phyloP scores from a whole-genome alignment of 2,888 invertebrate species.

The Bedellia somnulentella region DNA sequence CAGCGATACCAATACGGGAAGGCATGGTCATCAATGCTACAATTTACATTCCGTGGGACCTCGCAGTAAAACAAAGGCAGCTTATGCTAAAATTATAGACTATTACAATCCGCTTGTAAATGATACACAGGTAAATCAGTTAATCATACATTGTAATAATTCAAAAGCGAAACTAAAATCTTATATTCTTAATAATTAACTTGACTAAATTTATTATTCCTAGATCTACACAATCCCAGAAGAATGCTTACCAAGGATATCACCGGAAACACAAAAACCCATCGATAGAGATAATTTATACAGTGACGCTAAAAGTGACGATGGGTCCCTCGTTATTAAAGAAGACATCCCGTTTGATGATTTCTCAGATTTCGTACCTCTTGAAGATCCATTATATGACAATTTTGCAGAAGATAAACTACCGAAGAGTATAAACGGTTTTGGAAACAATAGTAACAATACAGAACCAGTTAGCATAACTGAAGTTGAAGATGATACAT shows the following conservation, averaged over 20 bases:
- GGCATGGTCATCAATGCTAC: slow-evolving; percentile 27
- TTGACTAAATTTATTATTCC: slow-evolving; percentile 1
- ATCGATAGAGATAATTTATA: slow-evolving; percentile 31
- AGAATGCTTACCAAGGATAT: slow-evolving; percentile 34
- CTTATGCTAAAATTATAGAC: slow-evolving; percentile 61
- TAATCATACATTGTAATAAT: background rate
- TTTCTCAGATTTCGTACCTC: slow-evolving; percentile 39
- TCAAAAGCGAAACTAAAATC: too few species aligned
- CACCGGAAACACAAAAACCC: slow-evolving; percentile 24
- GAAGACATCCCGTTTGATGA: slow-evolving; percentile 40
- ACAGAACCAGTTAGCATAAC: background rate
- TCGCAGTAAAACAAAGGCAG: slow-evolving; percentile 34
- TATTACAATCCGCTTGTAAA: slow-evolving; percentile 64
- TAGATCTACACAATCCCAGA: slow-evolving; percentile 48
- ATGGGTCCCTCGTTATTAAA: slow-evolving; percentile 31
- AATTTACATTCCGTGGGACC: slow-evolving; percentile 33
- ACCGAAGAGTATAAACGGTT: too few species aligned
- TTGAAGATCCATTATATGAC: slow-evolving; percentile 41
- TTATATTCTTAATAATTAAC: too few species aligned
- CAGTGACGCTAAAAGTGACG: slow-evolving; percentile 27
- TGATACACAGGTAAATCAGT: slow-evolving; percentile 48
- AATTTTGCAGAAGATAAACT: too few species aligned
- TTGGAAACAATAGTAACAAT: too few species aligned
- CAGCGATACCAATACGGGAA: slow-evolving; percentile 10
- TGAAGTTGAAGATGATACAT: background rate